phyloP scores from a whole-genome alignment of 2,888 invertebrate species.

The Nymphalis urticae region DNA sequence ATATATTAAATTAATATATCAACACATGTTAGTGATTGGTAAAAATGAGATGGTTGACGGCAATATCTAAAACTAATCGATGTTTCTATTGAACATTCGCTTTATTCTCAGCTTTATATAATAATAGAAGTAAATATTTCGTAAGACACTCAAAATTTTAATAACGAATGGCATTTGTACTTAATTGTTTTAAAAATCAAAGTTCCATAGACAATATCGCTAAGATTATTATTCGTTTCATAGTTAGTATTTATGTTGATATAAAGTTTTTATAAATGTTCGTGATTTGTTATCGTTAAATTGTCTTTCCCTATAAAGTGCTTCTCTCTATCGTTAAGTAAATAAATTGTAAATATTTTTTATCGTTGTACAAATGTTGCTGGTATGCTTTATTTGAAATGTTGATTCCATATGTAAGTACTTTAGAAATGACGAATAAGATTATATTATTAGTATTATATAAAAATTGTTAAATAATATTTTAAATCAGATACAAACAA shows the following conservation, averaged over 20 bases:
- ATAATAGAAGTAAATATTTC: neutral
- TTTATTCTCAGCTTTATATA: conserved; percentile 3
- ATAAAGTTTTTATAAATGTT: neutral
- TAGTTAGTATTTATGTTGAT: neutral
- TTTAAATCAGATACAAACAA: too few relatives aligned
- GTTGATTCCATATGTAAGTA: conserved; percentile 6
- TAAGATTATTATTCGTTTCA: neutral
- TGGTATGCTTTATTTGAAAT: neutral
- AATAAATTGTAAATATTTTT: conserved; percentile 13
- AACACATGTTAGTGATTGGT: neutral
- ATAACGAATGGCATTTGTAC: neutral
- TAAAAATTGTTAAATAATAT: too few relatives aligned
- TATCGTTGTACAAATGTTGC: neutral
- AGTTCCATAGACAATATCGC: neutral
- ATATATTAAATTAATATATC: too few relatives aligned
- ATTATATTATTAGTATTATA: too few relatives aligned
- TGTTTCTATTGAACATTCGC: neutral
- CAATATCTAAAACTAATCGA: neutral
- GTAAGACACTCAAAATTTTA: neutral
- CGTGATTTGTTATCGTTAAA: neutral
- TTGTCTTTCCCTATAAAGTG: neutral
- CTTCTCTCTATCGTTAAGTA: conserved; percentile 1
- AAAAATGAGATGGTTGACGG: neutral
- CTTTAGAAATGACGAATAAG: neutral
- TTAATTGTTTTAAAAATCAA: neutral